A percentile compares a stretch with the other conserved stretches of the same genome.
phyloP scores from a whole-genome alignment of 2,113 vertebrate genomes.

The Sardina pilchardus region DNA sequence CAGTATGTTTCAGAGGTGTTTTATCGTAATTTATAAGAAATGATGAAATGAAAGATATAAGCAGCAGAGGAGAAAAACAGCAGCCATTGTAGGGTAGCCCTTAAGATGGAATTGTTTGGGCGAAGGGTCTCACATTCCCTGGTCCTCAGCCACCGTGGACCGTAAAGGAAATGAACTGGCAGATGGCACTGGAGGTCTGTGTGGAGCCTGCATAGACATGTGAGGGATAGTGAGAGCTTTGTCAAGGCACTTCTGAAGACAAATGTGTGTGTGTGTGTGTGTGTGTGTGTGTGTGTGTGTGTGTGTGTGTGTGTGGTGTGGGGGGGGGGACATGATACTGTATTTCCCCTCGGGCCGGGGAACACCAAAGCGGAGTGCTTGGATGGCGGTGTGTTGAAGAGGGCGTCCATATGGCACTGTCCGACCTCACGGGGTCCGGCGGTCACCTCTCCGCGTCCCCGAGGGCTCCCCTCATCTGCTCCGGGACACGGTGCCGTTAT shows the following conservation, averaged over 20 bases:
- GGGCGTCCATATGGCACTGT: not conserved
- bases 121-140: not conserved
- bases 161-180: conserved; percentile 4
- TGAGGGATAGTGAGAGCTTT: conserved; percentile 5
- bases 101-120: not conserved
- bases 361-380: not conserved
- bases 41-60: not conserved
- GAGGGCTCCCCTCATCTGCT: conserved; percentile 2
- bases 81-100: not conserved
- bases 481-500: not conserved
- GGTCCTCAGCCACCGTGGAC: not conserved
- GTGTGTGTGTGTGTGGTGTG: not conserved
- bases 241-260: not conserved
- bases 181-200: not conserved
- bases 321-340: not conserved
- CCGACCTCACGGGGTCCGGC: not conserved
- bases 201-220: conserved; percentile 7
- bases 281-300: not conserved
- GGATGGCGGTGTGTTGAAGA: not conserved
- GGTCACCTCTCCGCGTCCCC: not conserved
- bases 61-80: not conserved
- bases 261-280: not conserved
- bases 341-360: not conserved
- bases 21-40: not conserved
- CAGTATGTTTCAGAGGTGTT: not conserved